Conservation (phyloP, 1,140 invertebrate genomes). For the Lysiphlebus fabarum region DNA sequence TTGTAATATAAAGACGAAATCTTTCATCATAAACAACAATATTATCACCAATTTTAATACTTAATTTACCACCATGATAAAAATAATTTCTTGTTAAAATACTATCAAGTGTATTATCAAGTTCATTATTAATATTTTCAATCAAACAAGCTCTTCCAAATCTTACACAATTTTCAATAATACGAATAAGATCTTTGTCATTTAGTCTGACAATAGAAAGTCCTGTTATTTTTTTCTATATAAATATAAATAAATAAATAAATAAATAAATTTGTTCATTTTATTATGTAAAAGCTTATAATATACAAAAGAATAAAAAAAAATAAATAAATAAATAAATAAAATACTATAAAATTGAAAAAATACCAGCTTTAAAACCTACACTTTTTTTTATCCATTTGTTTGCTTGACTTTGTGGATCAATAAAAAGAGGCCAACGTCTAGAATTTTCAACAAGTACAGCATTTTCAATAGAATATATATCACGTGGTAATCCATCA, state of each 20-base stretch:
- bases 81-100: constrained; percentile 58
- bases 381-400: constrained; percentile 74
- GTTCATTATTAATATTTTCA: constrained; percentile 61
- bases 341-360: constrained; percentile 6
- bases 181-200: constrained; percentile 67
- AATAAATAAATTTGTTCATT: background rate
- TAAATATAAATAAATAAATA: background rate
- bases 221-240: constrained; percentile 53
- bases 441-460: constrained; percentile 62
- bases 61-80: constrained; percentile 52
- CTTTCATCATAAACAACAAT: constrained; percentile 63
- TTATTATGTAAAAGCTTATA: background rate
- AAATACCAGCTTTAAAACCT: constrained; percentile 15
- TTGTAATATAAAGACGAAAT: constrained; percentile 69
- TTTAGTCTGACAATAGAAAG: constrained; percentile 62
- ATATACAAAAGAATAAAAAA: no score
- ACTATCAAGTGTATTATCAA: constrained; percentile 67
- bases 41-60: constrained; percentile 61
- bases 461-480: constrained; percentile 68
- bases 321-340: background rate
- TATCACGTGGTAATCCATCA: constrained; percentile 65
- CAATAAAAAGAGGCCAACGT: constrained; percentile 69
- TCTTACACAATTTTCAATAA: constrained; percentile 71
- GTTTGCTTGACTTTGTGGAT: constrained; percentile 69
- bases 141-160: constrained; percentile 66